Evolutionary conservation across 1,140 invertebrate genomes (phyloP).

Genomic region (Hetaerina americana): DNA sequence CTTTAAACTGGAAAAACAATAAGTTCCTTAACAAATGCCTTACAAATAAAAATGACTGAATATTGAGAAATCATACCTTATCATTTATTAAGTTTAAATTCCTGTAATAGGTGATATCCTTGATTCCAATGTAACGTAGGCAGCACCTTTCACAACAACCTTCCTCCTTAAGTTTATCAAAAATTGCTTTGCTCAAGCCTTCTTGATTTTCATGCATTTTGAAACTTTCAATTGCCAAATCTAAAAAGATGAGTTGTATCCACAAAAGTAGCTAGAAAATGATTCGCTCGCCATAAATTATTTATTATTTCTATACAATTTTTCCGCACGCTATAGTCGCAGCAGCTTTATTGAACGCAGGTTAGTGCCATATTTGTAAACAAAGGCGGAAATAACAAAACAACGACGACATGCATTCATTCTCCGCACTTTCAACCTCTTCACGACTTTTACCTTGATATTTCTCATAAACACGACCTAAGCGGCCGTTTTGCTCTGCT

Average conservation of each 20-base stretch:
- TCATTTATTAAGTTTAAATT: not conserved
- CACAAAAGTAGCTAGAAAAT: not conserved
- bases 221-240: not conserved
- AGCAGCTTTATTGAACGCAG: no score
- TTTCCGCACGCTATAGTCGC: no score
- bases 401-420: no score
- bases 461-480: no score
- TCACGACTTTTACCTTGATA: no score
- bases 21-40: not conserved
- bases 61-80: not conserved
- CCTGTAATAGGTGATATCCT: not conserved
- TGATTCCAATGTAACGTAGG: conserved; percentile 6
- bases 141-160: conserved; percentile 8
- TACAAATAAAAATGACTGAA: not conserved
- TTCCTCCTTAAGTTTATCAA: not conserved
- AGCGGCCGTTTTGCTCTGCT: not conserved
- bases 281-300: no score
- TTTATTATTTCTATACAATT: no score
- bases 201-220: not conserved
- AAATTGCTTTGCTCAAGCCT: not conserved
- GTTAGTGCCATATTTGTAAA: no score
- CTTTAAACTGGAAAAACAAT: not conserved
- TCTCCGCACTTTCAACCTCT: no score
- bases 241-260: not conserved
- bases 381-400: no score